Base-by-base conservation (phyloP, 2,797 vertebrate genomes). In the Chiloscyllium punctatum region DNA sequence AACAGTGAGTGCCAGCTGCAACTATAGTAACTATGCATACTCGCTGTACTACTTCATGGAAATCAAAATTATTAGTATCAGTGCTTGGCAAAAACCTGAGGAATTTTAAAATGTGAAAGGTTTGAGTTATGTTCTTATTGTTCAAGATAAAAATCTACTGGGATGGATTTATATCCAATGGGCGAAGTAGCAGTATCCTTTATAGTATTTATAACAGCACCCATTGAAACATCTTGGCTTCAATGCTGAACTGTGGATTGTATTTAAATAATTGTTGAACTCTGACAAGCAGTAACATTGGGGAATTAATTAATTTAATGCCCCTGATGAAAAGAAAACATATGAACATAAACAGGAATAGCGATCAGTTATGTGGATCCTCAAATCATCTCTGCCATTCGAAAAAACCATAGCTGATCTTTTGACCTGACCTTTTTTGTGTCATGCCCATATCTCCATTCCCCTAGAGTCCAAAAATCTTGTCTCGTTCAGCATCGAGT, bases 21-120 rank as follows among this genome's bases (percentile, higher is more conserved):
- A 57, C 87, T 90, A 62, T 90, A 90, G 87, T 57, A 90, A 90
- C 87, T 57, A 5, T 57, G 51, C 87, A 51, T 90, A 90, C 90
- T 62, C 8, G 57, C 48, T 57, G 87, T 51, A 53, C 51, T 57
- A 90, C 27, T 90, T 90, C 51, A 11, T 57, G 57, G 51, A 53
- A 82, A 82, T 37, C n/a, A 37, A 15, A 82, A 42, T 82, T n/a
- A 37, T 37, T 16, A 82, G 77, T 33, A 37, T 82, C n/a, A 11
- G n/a, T 37, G 15, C 15, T 82, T 82, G n/a, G 77, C 77, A 82
- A 82, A 82, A 9, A 30, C 30, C 30, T 77, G 72, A 77, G 77
- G 77, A 82, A 82, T 82, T 82, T 82, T 15, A 82, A 62, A 82
- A 42, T 42, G 37, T 42, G 77, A 82, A 82, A 18, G 77, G 8